These are phyloP conservation scores for Invenusta paracnida DNA, from an alignment of 2,888 invertebrate species.

Conservation along the genomic window DNA sequence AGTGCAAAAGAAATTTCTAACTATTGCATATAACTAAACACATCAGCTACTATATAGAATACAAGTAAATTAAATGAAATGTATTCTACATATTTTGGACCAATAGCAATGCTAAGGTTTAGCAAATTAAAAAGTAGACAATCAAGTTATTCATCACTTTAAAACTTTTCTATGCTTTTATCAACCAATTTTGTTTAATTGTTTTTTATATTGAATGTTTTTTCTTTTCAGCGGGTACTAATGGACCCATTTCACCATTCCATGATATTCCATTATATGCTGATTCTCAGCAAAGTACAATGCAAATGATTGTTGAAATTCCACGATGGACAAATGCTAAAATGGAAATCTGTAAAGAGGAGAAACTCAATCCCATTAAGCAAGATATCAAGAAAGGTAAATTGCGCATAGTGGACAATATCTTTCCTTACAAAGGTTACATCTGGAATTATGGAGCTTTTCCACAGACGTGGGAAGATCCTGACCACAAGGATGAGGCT, in stretches of 20 bases:
- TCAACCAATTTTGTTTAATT: too few species aligned
- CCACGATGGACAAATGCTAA: slow-evolving; percentile 99
- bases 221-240: not conserved
- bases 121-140: too few species aligned
- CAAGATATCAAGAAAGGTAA: slow-evolving; percentile 96
- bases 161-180: too few species aligned
- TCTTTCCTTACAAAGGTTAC: slow-evolving; percentile 98
- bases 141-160: too few species aligned
- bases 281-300: slow-evolving; percentile 65
- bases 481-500: slow-evolving; percentile 77
- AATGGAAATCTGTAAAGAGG: slow-evolving; percentile 80
- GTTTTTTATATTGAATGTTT: too few species aligned
- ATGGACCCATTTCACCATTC: slow-evolving; percentile 78
- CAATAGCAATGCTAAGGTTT: too few species aligned
- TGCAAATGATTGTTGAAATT: slow-evolving; percentile 97
- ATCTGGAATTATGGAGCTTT: slow-evolving; percentile 99
- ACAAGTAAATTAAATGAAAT: too few species aligned
- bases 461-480: slow-evolving; percentile 99
- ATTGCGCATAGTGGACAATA: slow-evolving; percentile 88
- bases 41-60: too few species aligned
- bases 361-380: slow-evolving; percentile 89
- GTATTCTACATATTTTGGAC: too few species aligned
- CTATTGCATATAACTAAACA: too few species aligned
- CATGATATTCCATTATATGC: slow-evolving; percentile 84
- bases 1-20: too few species aligned